phyloP scores from a whole-genome alignment of 2,888 invertebrate species.

The Noctua janthina region DNA sequence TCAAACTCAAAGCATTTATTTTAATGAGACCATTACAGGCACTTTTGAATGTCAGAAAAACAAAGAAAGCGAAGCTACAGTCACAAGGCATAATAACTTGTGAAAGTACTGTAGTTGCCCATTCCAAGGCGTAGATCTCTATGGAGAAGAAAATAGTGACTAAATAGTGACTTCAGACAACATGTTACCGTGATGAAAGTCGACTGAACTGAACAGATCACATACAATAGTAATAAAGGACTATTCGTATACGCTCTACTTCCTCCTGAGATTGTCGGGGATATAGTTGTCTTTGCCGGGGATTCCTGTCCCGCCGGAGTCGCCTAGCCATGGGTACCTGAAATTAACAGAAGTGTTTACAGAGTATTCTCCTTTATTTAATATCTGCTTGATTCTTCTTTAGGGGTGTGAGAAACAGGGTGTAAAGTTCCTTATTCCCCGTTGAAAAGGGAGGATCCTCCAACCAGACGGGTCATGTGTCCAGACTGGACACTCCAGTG shows the following conservation, averaged over 20 bases:
- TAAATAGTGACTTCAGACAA: conserved; percentile 8
- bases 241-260: conserved; percentile 71
- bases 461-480: not conserved
- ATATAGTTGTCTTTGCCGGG: conserved; percentile 95
- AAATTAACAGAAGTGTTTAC: conserved; percentile 45
- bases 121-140: too few species aligned
- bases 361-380: not conserved
- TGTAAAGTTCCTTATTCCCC: not conserved
- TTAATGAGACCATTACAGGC: too few species aligned
- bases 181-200: conserved; percentile 14
- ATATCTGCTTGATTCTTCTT: not conserved
- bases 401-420: not conserved
- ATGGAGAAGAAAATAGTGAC: too few species aligned
- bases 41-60: too few species aligned
- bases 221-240: conserved; percentile 57
- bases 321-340: conserved; percentile 96
- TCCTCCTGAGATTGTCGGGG: conserved; percentile 91
- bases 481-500: too few species aligned
- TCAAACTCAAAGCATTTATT: too few species aligned
- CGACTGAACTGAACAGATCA: conserved; percentile 69
- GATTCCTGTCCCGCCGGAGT: conserved; percentile 95
- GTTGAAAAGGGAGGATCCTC: not conserved
- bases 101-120: too few species aligned
- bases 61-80: too few species aligned
- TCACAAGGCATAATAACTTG: too few species aligned